phyloP scores from a whole-genome alignment of 1,140 invertebrate species.

The Drosophila insularis region DNA sequence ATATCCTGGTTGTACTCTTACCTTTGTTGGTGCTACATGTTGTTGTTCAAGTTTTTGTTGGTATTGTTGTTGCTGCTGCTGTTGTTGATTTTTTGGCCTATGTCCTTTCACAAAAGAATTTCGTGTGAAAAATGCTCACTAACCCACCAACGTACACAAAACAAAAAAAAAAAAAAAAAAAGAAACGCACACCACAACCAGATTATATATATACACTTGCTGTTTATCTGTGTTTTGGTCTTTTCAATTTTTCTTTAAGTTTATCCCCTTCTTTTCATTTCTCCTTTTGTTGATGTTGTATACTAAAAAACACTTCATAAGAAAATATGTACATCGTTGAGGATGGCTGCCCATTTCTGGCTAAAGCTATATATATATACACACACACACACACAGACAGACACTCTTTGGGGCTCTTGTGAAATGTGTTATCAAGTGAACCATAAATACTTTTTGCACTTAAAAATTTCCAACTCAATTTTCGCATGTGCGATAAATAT shows the following conservation, averaged over 20 bases:
- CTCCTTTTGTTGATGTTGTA: constrained; percentile 2
- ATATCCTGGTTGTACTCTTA: background rate
- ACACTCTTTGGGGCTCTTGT: background rate
- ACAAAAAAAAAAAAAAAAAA: no score
- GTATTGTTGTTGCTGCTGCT: background rate
- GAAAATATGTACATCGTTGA: constrained; percentile 3
- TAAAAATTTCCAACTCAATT: constrained; percentile 73
- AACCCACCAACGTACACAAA: background rate
- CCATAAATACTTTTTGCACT: constrained; percentile 75
- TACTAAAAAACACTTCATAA: constrained; percentile 16
- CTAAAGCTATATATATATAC: constrained; percentile 5
- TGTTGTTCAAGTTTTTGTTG: constrained; percentile 1
- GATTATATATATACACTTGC: background rate
- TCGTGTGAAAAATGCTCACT: constrained; percentile 5
- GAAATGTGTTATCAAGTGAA: constrained; percentile 70
- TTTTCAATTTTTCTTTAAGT: constrained; percentile 11
- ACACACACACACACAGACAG: constrained; percentile 14
- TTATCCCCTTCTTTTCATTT: background rate
- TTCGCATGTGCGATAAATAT: constrained; percentile 48
- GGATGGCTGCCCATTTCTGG: constrained; percentile 9
- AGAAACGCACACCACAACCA: background rate
- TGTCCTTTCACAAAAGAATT: constrained; percentile 8
- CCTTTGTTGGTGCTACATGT: background rate
- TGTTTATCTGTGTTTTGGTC: constrained; percentile 3
- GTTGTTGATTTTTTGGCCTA: background rate